A percentile compares a stretch with the other conserved stretches of the same genome.
These are phyloP conservation scores for Ameiurus melas DNA, from an alignment of 2,113 vertebrate genomes.

Conservation along the genomic window DNA sequence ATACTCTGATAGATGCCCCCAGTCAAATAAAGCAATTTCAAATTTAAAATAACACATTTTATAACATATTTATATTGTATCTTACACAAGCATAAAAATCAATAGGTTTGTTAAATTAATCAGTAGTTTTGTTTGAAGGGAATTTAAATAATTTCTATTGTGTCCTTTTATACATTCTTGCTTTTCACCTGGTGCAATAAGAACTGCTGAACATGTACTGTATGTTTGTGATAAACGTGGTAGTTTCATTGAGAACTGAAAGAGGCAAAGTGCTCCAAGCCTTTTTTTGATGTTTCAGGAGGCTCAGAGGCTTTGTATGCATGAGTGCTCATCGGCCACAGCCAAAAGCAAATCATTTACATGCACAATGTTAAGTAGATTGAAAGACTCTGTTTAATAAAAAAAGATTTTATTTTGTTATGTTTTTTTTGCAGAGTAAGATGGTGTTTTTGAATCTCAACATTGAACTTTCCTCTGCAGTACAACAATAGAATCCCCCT, in stretches of 20 bases:
- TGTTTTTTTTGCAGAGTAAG: conserved; percentile 65
- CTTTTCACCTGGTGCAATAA: conserved; percentile 23
- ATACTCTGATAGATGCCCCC: not conserved
- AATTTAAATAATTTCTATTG: not conserved
- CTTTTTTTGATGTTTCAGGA: conserved; percentile 58
- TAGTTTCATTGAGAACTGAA: conserved; percentile 28
- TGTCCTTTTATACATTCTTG: conserved; percentile 14
- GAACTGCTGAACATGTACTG: conserved; percentile 12
- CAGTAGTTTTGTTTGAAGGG: not conserved
- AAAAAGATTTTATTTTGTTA: conserved; percentile 48
- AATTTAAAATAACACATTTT: not conserved
- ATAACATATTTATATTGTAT: not conserved
- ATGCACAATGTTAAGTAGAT: conserved; percentile 70
- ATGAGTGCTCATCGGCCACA: conserved; percentile 63
- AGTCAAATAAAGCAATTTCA: not conserved
- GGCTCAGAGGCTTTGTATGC: conserved; percentile 65
- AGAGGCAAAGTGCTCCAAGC: conserved; percentile 61
- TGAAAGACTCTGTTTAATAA: conserved; percentile 62
- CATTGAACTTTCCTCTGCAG: conserved; percentile 69
- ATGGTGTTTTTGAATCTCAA: conserved; percentile 74
- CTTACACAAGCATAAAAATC: not conserved
- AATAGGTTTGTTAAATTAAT: not conserved
- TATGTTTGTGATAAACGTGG: conserved; percentile 38
- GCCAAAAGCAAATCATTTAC: conserved; percentile 68
- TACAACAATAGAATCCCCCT: conserved; percentile 67